Base-by-base conservation (phyloP, 2,888 invertebrate species). In the Drosophila pullipes region DNA sequence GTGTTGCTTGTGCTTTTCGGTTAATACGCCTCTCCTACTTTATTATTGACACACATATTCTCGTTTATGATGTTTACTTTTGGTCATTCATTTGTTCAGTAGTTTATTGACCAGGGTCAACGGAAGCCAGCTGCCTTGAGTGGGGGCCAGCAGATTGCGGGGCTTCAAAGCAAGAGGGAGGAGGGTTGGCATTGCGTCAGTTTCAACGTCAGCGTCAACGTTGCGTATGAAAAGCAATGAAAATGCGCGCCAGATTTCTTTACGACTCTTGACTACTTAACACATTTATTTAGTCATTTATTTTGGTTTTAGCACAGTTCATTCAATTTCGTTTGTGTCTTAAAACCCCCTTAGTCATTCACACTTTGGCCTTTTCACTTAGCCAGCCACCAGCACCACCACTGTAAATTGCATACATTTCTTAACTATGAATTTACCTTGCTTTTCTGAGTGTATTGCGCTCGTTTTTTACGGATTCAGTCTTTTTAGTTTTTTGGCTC, bases 21-120 rank as follows among this genome's bases (percentile, higher is more conserved):
- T 53, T 49, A 35, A 68, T 57, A 28, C 37, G 50, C 41, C 41
- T 65, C 49, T 57, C 41, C 30, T 66, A 62, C 67, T 65, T 70
- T 78, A 83, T 78, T 83, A 81, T 47, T 47, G 47, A 47, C 47
- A 83, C 75, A 85, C 69, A 75, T 74, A 70, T 78, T 78, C 71
- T 65, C 49, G 64, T 69, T 77, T 69, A 74, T 69, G 68, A 63
- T 73, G 82, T 81, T 81, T 76, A 68, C 72, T 84, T 52, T 52
- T 55, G 50, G 76, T 64, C 47, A 39, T 64, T 54, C 69, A 67
- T 74, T 82, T 70, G 66, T 39, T 66, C 52, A 33, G 58, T 55
- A 76, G 87, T 79, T 82, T 87, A 73, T 84, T 87, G 84, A 84
- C 77, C 87, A 84, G 80, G 84, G 84, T 80, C 87, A 85, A 87